Base-by-base conservation (phyloP, 2,113 vertebrate genomes). In the Sturnus vulgaris region DNA sequence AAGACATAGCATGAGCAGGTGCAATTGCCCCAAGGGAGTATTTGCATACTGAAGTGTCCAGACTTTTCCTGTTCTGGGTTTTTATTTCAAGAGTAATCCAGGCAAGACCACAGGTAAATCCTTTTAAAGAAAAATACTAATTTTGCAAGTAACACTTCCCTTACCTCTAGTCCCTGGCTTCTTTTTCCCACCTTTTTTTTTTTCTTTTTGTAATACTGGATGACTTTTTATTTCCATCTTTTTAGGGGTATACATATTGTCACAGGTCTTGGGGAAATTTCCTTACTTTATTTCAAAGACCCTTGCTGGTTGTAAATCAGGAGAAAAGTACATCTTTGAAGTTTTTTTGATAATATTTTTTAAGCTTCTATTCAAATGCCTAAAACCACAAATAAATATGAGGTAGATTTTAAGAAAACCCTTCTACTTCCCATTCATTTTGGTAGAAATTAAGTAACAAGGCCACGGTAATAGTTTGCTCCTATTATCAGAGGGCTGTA, bases 131-230 rank as follows among this genome's bases (percentile, higher is more conserved):
- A 84, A 82, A 84, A 60, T 28, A 17, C 23, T 12, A 12, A 46
- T 52, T 89, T 82, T 79, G 12, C 5, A 85, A 24, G 30, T 20
- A 64, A 40, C 10, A 23, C 5, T 78, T 50, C 3, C 21, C 5
- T 3, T 4, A 27, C 3, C 6, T 15, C 11, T 59, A 9, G 5
- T 7, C 14, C 31, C 15, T 4, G 3, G 4, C 3, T 33, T 30
- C 33, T 73, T 64, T 81, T 63, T 8, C 14, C 6, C 14, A 49
- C 39, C 7, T 81, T 39, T 39, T 87, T 39, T 39, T 87, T 42
- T 31, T 82, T 14, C 3, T 75, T 91, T 22, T 33, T 10, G 18
- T 46, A 50, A 23, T 31, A 49, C 6, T 70, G 12, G 23, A 39
- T 23, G 70, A 2, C 49, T 59, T 47, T 78, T 1, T 70, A 21